phyloP scores from a whole-genome alignment of 2,113 vertebrate genomes.

The Cynopterus brachyotis region DNA sequence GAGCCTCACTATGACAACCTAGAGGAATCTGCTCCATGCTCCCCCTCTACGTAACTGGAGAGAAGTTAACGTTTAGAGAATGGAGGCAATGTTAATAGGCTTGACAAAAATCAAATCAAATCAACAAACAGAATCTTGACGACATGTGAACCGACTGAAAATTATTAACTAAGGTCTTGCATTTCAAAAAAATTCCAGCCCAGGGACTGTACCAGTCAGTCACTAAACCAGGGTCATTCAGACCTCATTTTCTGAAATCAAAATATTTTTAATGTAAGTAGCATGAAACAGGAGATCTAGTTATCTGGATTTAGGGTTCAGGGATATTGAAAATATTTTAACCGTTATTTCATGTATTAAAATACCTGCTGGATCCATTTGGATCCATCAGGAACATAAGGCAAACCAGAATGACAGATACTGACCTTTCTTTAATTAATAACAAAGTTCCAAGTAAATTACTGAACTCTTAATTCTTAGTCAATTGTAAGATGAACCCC shows the following conservation, averaged over 20 bases:
- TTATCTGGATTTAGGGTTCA: background rate
- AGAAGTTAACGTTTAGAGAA: background rate
- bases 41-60: background rate
- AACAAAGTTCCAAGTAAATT: background rate
- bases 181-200: background rate
- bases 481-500: background rate
- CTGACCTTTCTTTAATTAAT: background rate
- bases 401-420: background rate
- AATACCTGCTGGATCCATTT: background rate
- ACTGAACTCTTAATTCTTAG: background rate
- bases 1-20: background rate
- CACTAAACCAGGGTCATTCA: background rate
- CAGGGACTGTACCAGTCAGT: background rate
- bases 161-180: background rate
- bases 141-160: background rate
- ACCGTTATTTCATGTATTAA: background rate
- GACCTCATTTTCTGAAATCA: background rate
- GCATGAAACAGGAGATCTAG: background rate
- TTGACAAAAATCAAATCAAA: background rate
- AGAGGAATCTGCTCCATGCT: background rate
- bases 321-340: background rate
- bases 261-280: background rate
- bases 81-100: background rate
- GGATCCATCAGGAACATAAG: background rate
- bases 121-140: background rate